These are phyloP conservation scores for Uria aalge DNA, from an alignment of 2,113 vertebrate genomes.

Conservation along the genomic window DNA sequence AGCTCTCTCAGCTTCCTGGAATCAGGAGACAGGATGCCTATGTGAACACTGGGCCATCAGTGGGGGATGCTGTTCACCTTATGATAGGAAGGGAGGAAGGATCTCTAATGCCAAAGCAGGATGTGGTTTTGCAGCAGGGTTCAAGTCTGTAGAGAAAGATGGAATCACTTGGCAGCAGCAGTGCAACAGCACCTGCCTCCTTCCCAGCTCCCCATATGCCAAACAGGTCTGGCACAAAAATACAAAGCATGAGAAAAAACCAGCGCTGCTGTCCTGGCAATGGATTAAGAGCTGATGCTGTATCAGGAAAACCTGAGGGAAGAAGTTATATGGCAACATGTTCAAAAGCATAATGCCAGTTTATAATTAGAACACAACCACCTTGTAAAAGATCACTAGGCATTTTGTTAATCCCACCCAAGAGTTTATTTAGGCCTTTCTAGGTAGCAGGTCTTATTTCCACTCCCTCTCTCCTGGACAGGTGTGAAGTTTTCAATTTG, in stretches of 20 bases:
- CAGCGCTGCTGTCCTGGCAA: neutral
- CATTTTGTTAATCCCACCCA: neutral
- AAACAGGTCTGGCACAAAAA: neutral
- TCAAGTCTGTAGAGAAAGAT: fast-evolving
- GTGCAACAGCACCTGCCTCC: neutral
- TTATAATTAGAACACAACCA: neutral
- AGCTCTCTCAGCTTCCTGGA: neutral
- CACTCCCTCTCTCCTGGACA: neutral
- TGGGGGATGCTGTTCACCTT: neutral
- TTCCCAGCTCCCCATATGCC: neutral
- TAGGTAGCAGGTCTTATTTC: neutral
- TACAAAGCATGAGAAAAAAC: neutral
- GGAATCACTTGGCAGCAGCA: neutral
- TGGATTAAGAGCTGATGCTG: neutral
- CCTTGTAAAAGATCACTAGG: neutral
- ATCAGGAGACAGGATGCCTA: neutral
- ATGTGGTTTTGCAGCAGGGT: neutral
- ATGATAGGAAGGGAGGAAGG: neutral
- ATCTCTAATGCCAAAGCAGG: neutral
- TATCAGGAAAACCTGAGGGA: neutral
- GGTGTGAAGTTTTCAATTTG: slow-evolving; percentile 36
- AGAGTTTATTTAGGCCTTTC: neutral
- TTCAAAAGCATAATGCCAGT: neutral
- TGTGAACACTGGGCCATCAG: neutral
- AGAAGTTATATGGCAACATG: neutral